Percentiles rank a stretch among this genome's conserved stretches.
These are phyloP conservation scores for Apamea sordens DNA, from an alignment of 2,888 invertebrate species.

Conservation along the genomic window DNA sequence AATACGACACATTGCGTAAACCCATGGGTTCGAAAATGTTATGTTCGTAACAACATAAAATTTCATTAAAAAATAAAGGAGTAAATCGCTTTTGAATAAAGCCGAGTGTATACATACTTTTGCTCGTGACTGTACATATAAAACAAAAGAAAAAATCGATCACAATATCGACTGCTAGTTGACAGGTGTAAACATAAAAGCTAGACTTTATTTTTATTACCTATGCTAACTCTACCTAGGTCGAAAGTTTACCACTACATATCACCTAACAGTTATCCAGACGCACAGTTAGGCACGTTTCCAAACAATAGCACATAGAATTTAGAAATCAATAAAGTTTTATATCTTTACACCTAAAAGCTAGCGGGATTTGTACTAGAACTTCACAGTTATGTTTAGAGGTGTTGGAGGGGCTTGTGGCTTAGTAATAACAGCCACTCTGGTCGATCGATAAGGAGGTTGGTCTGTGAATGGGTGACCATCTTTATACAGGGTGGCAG, in stretches of 20 bases:
- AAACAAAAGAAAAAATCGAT: neutral
- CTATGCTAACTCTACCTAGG: neutral
- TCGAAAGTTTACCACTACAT: neutral
- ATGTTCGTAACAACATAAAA: too few species aligned
- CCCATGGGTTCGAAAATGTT: too few species aligned
- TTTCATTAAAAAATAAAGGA: too few species aligned
- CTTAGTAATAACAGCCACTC: neutral
- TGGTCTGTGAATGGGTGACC: neutral
- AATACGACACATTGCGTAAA: too few species aligned
- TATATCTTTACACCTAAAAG: neutral
- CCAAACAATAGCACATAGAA: slow-evolving; percentile 42
- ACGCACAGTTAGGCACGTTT: slow-evolving; percentile 25
- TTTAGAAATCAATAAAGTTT: slow-evolving; percentile 47
- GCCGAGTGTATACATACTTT: too few species aligned
- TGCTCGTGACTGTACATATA: too few species aligned
- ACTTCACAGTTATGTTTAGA: neutral
- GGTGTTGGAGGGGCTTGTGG: neutral
- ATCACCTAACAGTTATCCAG: slow-evolving; percentile 20
- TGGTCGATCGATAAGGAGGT: neutral
- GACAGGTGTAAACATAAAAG: neutral
- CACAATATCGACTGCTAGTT: neutral
- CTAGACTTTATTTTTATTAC: neutral
- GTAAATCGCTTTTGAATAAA: too few species aligned
- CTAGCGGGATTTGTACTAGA: slow-evolving; percentile 23
- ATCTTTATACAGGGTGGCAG: neutral